Evolutionary conservation across 2,797 vertebrate species (phyloP).

Genomic region (Mycteria americana): DNA sequence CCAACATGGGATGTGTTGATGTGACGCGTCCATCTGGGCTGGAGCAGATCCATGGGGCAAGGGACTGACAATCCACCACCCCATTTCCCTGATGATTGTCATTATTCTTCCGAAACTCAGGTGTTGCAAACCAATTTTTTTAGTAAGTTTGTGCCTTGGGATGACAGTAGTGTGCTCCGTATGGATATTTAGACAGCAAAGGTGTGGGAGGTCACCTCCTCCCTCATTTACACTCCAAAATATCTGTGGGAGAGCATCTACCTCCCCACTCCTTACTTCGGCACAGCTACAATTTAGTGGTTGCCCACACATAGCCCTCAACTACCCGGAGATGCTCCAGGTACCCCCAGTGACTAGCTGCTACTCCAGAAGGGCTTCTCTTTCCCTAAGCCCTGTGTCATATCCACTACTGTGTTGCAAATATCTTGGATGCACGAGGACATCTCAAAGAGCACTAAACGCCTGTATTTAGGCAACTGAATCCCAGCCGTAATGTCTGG

Average conservation of each 20-base stretch:
- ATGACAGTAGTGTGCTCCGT: fast-evolving
- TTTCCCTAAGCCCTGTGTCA: background rate
- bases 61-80: background rate
- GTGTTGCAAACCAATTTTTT: background rate
- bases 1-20: background rate
- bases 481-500: background rate
- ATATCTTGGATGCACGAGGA: background rate
- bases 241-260: background rate
- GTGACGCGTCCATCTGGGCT: background rate
- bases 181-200: background rate
- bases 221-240: background rate
- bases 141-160: background rate
- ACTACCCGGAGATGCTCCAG: background rate
- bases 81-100: background rate
- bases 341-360: no score
- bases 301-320: background rate
- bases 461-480: background rate
- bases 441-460: background rate
- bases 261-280: background rate
- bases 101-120: background rate
- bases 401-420: background rate
- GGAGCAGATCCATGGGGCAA: background rate
- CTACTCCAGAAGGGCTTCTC: background rate
- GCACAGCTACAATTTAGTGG: no score
- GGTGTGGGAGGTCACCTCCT: background rate